These are phyloP conservation scores for Mus spretus DNA, from an alignment of 2,797 vertebrate genomes.

Conservation along the genomic window DNA sequence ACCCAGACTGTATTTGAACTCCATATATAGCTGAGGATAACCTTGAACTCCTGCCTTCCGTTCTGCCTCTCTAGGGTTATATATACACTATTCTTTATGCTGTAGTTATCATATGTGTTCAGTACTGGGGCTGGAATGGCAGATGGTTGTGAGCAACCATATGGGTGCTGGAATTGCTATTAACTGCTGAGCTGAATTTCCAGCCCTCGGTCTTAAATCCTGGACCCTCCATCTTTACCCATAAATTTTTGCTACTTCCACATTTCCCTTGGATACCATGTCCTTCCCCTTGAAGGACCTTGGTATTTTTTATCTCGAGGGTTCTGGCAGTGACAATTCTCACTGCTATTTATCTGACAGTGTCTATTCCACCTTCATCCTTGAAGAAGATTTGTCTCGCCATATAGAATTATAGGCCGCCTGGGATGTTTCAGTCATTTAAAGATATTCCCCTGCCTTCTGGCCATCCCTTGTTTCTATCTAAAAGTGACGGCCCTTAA, in stretches of 20 bases:
- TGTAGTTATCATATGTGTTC: not conserved
- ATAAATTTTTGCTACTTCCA: not conserved
- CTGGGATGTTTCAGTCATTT: not conserved
- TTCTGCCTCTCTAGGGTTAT: not conserved
- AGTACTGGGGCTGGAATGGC: not conserved
- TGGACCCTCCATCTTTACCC: not conserved
- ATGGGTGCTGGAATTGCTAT: not conserved
- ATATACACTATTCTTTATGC: slow-evolving; percentile 35
- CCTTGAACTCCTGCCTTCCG: not conserved
- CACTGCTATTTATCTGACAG: not conserved
- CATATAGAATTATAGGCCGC: not conserved
- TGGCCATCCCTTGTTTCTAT: slow-evolving; percentile 40
- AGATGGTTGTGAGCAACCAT: not conserved
- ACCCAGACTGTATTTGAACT: not conserved
- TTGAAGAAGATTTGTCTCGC: not conserved
- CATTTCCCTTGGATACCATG: not conserved
- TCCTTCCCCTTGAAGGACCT: slow-evolving; percentile 14
- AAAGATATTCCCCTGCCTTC: slow-evolving; percentile 42
- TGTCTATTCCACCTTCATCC: not conserved
- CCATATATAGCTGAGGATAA: not conserved
- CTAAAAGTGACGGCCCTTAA: slow-evolving; percentile 46
- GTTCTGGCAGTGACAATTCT: not conserved
- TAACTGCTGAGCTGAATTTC: not conserved
- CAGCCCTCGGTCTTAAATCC: not conserved
- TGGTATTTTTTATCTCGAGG: not conserved